phyloP scores from a whole-genome alignment of 2,113 vertebrate species.

The Gorilla gorilla region DNA sequence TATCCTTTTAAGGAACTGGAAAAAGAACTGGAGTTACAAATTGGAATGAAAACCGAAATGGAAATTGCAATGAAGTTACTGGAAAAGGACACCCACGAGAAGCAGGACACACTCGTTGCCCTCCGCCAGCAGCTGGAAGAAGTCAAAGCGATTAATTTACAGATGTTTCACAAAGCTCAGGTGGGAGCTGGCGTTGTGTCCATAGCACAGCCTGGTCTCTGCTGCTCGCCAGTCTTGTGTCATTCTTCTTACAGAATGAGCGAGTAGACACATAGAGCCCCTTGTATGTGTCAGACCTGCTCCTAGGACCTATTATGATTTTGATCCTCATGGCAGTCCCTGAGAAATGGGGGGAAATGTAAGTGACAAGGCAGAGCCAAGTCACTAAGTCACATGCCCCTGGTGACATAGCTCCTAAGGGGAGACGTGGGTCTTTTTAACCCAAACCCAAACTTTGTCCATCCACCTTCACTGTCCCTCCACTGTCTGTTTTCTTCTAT shows the following conservation, averaged over 20 bases:
- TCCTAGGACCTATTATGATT: fast-evolving
- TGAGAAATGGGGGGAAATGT: neutral
- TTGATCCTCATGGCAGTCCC: neutral
- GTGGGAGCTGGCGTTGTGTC: conserved; percentile 78
- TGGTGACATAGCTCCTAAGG: neutral
- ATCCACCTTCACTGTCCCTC: neutral
- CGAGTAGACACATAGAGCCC: neutral
- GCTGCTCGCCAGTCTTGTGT: fast-evolving
- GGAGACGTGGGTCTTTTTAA: neutral
- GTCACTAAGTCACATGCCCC: too few species aligned
- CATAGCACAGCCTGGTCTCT: fast-evolving
- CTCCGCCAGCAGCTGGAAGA: conserved; percentile 96
- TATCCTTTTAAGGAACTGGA: conserved; percentile 91
- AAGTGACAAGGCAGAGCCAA: neutral
- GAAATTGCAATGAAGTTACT: conserved; percentile 98
- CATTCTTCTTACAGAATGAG: neutral
- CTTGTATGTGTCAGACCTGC: neutral
- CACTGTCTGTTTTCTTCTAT: neutral
- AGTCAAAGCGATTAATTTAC: conserved; percentile 96
- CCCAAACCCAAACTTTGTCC: neutral
- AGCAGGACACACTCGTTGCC: conserved; percentile 94
- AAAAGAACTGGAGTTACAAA: conserved; percentile 95
- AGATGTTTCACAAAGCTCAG: conserved; percentile 98
- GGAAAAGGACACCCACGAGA: conserved; percentile 98
- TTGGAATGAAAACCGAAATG: conserved; percentile 97